Evolutionary conservation across 1,140 invertebrate genomes (phyloP).

Genomic region (Pinna nobilis): DNA sequence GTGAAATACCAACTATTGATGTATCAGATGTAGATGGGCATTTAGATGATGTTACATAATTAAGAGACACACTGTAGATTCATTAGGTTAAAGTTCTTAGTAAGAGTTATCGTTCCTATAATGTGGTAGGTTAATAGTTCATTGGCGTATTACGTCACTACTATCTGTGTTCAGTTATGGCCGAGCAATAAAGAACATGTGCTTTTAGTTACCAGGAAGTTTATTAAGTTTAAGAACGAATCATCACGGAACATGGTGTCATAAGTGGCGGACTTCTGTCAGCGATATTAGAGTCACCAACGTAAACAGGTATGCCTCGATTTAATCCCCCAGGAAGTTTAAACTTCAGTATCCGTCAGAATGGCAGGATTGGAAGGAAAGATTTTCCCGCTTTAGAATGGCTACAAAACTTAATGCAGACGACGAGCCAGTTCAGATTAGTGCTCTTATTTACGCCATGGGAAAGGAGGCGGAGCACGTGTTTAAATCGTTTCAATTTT

Average conservation of each 20-base stretch:
- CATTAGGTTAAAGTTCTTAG: too few species aligned
- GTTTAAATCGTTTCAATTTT: constrained; percentile 6
- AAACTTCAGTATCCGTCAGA: constrained; percentile 25
- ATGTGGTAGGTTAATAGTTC: too few species aligned
- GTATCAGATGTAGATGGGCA: too few species aligned
- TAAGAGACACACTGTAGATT: too few species aligned
- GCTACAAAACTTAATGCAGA: constrained; percentile 30
- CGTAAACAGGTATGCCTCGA: constrained; percentile 8
- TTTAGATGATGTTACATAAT: too few species aligned
- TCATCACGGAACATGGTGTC: constrained; percentile 26
- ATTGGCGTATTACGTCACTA: not conserved
- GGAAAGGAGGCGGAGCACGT: constrained; percentile 33
- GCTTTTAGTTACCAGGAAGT: not conserved
- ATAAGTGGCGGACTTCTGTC: constrained; percentile 9
- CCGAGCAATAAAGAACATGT: not conserved
- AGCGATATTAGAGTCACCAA: not conserved
- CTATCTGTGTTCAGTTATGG: not conserved
- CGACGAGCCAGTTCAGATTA: constrained; percentile 26
- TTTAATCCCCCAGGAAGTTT: constrained; percentile 34
- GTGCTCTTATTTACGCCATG: constrained; percentile 34
- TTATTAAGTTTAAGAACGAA: too few species aligned
- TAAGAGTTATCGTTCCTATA: too few species aligned
- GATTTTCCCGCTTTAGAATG: constrained; percentile 26
- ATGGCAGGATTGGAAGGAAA: constrained; percentile 31
- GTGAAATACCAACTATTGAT: too few species aligned